These are phyloP conservation scores for Sceloporus tristichus DNA, from an alignment of 2,113 vertebrate genomes.

Conservation along the genomic window DNA sequence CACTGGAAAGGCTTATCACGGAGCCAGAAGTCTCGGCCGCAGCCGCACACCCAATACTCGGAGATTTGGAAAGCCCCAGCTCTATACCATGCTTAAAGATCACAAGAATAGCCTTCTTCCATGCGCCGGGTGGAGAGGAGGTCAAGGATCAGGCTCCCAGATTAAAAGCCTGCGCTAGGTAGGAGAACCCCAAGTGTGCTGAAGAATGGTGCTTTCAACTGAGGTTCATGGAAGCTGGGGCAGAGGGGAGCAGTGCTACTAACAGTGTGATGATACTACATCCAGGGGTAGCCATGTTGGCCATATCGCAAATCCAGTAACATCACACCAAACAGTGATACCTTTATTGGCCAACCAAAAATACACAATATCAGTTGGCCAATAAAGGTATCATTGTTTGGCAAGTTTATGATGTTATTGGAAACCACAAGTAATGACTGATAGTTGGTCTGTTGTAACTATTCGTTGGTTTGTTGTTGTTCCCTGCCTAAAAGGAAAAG, in stretches of 20 bases:
- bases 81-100: background rate
- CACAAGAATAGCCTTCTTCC: background rate
- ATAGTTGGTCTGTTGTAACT: too few relatives aligned
- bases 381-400: too few relatives aligned
- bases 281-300: background rate
- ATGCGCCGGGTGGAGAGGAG: background rate
- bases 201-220: background rate
- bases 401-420: too few relatives aligned
- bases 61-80: background rate
- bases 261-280: background rate
- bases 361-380: too few relatives aligned
- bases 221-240: background rate
- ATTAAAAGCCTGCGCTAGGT: background rate
- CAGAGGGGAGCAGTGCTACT: background rate
- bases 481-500: too few relatives aligned
- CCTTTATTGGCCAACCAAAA: too few relatives aligned
- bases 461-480: too few relatives aligned
- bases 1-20: background rate
- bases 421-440: too few relatives aligned
- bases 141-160: background rate
- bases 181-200: background rate
- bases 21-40: background rate
- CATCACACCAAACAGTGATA: too few relatives aligned
- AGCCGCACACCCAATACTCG: too few relatives aligned
- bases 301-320: too few relatives aligned